Base-by-base conservation (phyloP, 2,113 vertebrate species). In the Elachura formosa region DNA sequence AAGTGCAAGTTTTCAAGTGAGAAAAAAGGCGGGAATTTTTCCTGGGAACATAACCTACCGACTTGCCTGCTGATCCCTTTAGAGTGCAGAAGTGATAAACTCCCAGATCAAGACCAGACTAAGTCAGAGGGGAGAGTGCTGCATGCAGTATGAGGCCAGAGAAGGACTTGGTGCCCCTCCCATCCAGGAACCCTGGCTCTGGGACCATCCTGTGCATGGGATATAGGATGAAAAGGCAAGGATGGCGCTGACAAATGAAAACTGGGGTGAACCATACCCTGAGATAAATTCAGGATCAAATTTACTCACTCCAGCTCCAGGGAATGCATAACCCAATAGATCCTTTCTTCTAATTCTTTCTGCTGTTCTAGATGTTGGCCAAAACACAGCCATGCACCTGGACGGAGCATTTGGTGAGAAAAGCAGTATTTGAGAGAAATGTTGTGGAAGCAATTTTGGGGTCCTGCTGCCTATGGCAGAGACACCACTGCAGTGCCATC, bases 91-190 rank as follows among this genome's bases (percentile, higher is more conserved):
- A 69, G 68, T 71, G 59, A 59, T 12, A 43, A 84, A 90, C 59
- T 71, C 28, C 52, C 68, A 56, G 40, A 74, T 33, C 8, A 40
- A 49, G 33, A 84, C 20, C 15, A 41, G 83, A 6, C 1, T 13
- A 24, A 84, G 26, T 10, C 2, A 3, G 51, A 72, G 28, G 79
- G 48, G 21, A 59, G 31, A 59, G 66, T 36, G 63, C 68, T n/a
- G 6, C 11, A 34, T 61, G 77, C 40, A 74, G 45, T 1, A 0
- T 5, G 51, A 92, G 51, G 71, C 72, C 68, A 78, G 64, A 49
- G 49, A 20, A 26, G 51, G 52, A 29, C 49, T 34, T 3, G 0
- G 3, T 0, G 0, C 4, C 1, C 36, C 41, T 67, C 24, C 51
- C 1, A 2, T 10, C 85, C 72, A 28, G 54, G 7, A 64, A 58